phyloP scores from a whole-genome alignment of 2,797 vertebrate species.

The Macropus fuliginosus region DNA sequence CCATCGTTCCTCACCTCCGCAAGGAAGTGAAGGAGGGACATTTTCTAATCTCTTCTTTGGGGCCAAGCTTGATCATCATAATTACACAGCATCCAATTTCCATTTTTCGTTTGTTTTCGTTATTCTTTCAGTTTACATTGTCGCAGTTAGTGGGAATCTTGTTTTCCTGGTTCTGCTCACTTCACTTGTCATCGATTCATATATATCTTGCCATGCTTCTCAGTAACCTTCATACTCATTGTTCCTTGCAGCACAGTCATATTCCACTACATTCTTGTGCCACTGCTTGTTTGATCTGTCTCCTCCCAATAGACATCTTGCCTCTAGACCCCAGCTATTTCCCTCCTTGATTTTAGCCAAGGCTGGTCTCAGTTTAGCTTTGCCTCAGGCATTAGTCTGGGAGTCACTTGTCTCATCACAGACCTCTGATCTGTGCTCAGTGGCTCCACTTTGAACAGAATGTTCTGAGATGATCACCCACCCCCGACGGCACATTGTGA shows the following conservation, averaged over 20 bases:
- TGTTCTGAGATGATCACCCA: background rate
- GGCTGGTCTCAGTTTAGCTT: background rate
- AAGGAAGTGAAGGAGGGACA: background rate
- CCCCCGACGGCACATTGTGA: background rate
- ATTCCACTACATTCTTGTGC: background rate
- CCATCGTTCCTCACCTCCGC: background rate
- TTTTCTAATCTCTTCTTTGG: background rate
- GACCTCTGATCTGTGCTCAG: background rate
- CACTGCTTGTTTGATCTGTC: background rate
- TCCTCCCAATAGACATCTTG: background rate
- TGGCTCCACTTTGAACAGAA: background rate
- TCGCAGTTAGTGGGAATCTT: background rate
- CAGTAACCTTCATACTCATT: background rate
- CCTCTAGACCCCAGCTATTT: background rate
- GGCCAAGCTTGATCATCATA: background rate
- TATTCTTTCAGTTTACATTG: background rate
- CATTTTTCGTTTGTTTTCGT: background rate
- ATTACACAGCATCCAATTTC: background rate
- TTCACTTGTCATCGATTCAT: background rate
- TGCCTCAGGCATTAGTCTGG: background rate
- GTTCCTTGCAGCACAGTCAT: background rate
- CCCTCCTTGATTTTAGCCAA: background rate
- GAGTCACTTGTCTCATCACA: background rate
- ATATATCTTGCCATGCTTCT: background rate
- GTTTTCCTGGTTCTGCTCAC: background rate